These are phyloP conservation scores for Gerris lacustris DNA, from an alignment of 2,888 invertebrate species.

Conservation along the genomic window DNA sequence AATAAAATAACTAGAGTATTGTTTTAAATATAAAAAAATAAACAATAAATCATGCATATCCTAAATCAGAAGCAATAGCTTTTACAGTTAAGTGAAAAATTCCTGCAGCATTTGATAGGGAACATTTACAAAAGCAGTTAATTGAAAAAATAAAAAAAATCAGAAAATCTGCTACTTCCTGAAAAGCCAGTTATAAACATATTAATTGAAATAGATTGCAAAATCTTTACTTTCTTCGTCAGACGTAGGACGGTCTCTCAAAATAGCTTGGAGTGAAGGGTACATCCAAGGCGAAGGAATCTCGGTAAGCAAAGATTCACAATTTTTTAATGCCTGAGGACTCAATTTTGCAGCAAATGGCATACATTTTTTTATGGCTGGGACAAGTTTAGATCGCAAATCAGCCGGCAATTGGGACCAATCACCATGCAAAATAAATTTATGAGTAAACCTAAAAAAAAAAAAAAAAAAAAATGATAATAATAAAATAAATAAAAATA, in stretches of 20 bases:
- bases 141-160: not conserved
- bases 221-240: conserved; percentile 38
- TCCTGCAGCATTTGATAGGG: too few relatives aligned
- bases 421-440: conserved; percentile 43
- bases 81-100: too few relatives aligned
- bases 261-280: conserved; percentile 38
- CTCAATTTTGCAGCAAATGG: conserved; percentile 34
- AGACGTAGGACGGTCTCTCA: conserved; percentile 37
- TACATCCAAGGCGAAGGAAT: conserved; percentile 44
- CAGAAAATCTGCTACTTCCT: not conserved
- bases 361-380: conserved; percentile 39
- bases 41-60: too few relatives aligned
- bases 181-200: too few relatives aligned
- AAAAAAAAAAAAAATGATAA: not conserved
- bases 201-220: not conserved
- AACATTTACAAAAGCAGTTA: too few relatives aligned
- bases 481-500: too few relatives aligned
- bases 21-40: too few relatives aligned
- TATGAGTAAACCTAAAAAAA: conserved; percentile 33
- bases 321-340: conserved; percentile 34
- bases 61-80: too few relatives aligned
- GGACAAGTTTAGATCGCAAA: conserved; percentile 39
- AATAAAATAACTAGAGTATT: too few relatives aligned
- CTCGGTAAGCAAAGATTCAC: conserved; percentile 44
- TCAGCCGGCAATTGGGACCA: conserved; percentile 44